Percentiles rank a stretch among this genome's conserved stretches.
Evolutionary conservation across 2,888 invertebrate genomes (phyloP).

Genomic region (Archips crataeganus): DNA sequence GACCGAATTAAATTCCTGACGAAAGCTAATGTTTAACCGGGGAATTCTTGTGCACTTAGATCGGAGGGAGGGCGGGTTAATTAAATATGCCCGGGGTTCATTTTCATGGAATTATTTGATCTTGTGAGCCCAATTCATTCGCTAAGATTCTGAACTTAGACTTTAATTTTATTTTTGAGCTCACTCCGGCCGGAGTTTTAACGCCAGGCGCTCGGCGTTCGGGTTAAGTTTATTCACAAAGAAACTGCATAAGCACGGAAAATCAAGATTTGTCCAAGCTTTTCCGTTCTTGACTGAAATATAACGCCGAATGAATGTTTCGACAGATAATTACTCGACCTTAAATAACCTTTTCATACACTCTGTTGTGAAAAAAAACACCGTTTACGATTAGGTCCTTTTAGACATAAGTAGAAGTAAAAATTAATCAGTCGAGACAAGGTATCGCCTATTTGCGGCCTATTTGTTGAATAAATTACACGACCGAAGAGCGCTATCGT

Average conservation of each 20-base stretch:
- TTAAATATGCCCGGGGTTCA: slow-evolving; percentile 81
- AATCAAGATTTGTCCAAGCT: slow-evolving; percentile 65
- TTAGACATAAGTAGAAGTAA: background rate
- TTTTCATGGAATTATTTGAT: slow-evolving; percentile 85
- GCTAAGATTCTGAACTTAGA: slow-evolving; percentile 64
- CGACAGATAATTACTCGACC: slow-evolving; percentile 1
- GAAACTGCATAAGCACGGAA: slow-evolving; percentile 68
- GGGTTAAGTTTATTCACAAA: slow-evolving; percentile 61
- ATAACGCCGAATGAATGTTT: background rate
- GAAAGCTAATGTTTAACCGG: slow-evolving; percentile 82
- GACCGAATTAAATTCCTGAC: slow-evolving; percentile 79
- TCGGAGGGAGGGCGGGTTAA: slow-evolving; percentile 79
- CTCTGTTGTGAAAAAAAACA: too few relatives aligned
- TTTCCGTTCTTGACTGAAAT: slow-evolving; percentile 61
- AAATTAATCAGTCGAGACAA: slow-evolving; percentile 9
- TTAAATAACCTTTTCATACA: background rate
- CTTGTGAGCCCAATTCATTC: slow-evolving; percentile 71
- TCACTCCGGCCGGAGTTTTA: slow-evolving; percentile 20
- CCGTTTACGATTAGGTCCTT: too few relatives aligned
- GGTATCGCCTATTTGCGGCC: background rate
- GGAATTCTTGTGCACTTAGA: slow-evolving; percentile 83
- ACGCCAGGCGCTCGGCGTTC: slow-evolving; percentile 44
- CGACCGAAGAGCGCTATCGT: slow-evolving; percentile 66
- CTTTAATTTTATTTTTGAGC: slow-evolving; percentile 71
- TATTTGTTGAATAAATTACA: slow-evolving; percentile 47